Percentiles rank a stretch among this genome's conserved stretches.
Evolutionary conservation across 23 tunicate species (phyloP).

Genomic region (Diplosoma virens): DNA sequence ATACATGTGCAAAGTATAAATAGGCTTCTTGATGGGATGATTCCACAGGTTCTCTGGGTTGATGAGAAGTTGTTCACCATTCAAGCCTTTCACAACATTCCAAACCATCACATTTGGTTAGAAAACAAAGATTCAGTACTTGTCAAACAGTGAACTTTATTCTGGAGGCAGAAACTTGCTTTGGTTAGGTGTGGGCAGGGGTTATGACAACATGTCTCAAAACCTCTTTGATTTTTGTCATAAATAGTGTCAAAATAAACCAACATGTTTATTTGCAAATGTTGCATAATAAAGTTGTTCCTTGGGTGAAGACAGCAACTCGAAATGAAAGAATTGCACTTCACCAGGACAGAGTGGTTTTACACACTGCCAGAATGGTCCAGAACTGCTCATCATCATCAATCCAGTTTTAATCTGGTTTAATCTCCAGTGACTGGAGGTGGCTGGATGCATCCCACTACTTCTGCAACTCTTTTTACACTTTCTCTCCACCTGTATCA

Average conservation of each 20-base stretch:
- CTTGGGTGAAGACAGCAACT: neutral
- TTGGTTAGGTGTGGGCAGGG: neutral
- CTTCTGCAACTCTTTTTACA: too few species aligned
- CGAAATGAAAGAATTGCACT: neutral
- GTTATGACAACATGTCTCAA: neutral
- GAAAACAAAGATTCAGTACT: too few species aligned
- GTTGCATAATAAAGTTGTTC: neutral
- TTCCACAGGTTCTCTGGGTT: neutral
- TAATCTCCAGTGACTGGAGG: too few species aligned
- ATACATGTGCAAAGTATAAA: neutral
- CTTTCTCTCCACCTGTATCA: too few species aligned
- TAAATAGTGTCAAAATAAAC: neutral
- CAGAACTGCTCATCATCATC: too few species aligned
- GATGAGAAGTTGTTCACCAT: neutral
- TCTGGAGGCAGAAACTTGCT: too few species aligned
- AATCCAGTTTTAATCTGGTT: too few species aligned
- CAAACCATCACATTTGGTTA: neutral
- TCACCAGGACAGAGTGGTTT: neutral
- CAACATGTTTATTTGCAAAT: neutral
- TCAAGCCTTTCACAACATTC: neutral
- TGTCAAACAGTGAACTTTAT: too few species aligned
- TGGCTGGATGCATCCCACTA: too few species aligned
- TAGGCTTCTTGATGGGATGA: neutral
- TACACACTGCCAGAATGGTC: neutral
- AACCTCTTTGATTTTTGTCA: neutral